These are phyloP conservation scores for Zaprionus nigranus DNA, from an alignment of 1,140 invertebrate genomes.

Conservation along the genomic window DNA sequence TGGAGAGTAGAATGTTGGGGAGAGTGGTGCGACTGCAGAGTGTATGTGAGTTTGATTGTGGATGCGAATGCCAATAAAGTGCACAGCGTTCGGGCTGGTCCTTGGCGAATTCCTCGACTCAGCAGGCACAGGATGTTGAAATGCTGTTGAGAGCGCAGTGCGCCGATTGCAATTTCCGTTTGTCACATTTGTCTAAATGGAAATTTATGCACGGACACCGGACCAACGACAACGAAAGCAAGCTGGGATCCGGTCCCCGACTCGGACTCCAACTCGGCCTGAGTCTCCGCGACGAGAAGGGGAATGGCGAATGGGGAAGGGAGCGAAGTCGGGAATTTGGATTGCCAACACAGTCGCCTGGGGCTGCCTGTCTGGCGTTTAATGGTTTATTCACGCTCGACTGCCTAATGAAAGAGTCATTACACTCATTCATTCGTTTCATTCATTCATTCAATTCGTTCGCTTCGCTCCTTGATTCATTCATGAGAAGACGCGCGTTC, in stretches of 20 bases:
- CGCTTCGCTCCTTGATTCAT: constrained; percentile 52
- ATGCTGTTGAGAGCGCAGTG: constrained; percentile 56
- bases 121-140: constrained; percentile 56
- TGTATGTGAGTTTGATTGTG: neutral
- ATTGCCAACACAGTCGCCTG: no score
- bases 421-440: constrained; percentile 77
- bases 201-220: constrained; percentile 70
- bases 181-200: constrained; percentile 81
- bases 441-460: constrained; percentile 72
- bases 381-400: constrained; percentile 77
- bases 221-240: constrained; percentile 11
- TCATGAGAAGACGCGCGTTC: constrained; percentile 55
- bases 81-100: constrained; percentile 50
- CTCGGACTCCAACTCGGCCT: neutral
- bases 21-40: neutral
- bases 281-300: neutral
- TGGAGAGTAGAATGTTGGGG: neutral
- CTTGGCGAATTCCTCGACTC: constrained; percentile 47
- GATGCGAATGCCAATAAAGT: constrained; percentile 55
- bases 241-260: neutral
- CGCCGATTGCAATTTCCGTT: constrained; percentile 79
- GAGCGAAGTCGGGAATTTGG: neutral
- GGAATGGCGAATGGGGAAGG: neutral
- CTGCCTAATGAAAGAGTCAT: constrained; percentile 77
- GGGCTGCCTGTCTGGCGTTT: constrained; percentile 33